Percentiles rank a stretch among this genome's conserved stretches.
Conservation (phyloP, 2,888 invertebrate genomes). For the Drosophila limbata region DNA sequence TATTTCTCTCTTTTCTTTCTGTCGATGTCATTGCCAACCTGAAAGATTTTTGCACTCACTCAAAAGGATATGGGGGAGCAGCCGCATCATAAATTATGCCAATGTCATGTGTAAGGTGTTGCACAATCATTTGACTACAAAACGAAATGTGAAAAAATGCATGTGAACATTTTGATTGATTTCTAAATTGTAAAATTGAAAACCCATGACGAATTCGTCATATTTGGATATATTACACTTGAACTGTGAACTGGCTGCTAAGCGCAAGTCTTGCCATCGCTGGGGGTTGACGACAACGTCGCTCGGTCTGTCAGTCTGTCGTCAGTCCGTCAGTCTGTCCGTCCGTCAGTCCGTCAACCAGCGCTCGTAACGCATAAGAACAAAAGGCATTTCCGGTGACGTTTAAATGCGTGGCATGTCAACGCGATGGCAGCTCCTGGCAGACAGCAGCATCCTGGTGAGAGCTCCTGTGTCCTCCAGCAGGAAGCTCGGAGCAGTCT, state of each 20-base stretch:
- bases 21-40: slow-evolving; percentile 71
- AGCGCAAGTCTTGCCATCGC: slow-evolving; percentile 22
- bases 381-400: slow-evolving; percentile 82
- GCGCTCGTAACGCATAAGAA: slow-evolving; percentile 62
- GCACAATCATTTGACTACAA: slow-evolving; percentile 61
- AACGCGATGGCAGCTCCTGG: slow-evolving; percentile 68
- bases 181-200: slow-evolving; percentile 35
- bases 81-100: slow-evolving; percentile 72
- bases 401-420: slow-evolving; percentile 81
- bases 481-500: slow-evolving; percentile 59
- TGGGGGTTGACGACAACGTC: slow-evolving; percentile 36
- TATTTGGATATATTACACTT: slow-evolving; percentile 60
- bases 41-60: slow-evolving; percentile 56
- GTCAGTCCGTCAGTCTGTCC: slow-evolving; percentile 33
- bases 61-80: slow-evolving; percentile 19
- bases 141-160: slow-evolving; percentile 40
- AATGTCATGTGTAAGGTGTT: slow-evolving; percentile 68
- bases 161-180: slow-evolving; percentile 60
- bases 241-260: slow-evolving; percentile 40
- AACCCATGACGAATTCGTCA: slow-evolving; percentile 11
- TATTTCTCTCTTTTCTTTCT: slow-evolving; percentile 22
- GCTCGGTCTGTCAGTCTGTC: slow-evolving; percentile 30
- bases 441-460: slow-evolving; percentile 76
- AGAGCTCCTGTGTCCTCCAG: slow-evolving; percentile 51
- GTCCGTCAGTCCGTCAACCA: slow-evolving; percentile 38